Conservation (phyloP, 2,797 vertebrate genomes). For the Centroberyx gerrardi region DNA sequence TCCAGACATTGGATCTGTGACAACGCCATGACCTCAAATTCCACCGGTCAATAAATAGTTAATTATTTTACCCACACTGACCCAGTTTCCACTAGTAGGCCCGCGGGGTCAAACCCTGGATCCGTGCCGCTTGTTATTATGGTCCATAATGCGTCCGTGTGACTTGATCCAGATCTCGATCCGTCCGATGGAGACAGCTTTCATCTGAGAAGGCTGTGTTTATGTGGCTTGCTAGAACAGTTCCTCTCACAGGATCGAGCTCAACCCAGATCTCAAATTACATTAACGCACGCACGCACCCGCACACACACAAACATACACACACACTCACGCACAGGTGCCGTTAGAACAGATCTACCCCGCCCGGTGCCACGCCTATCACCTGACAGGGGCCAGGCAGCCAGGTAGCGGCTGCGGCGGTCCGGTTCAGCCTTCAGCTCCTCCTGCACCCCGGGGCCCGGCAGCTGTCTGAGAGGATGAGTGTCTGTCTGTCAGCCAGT, state of each 20-base stretch:
- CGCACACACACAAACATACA: not conserved
- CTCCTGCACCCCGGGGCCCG: conserved; percentile 33
- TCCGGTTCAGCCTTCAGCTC: conserved; percentile 15
- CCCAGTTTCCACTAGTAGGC: conserved; percentile 35
- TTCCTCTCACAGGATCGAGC: conserved; percentile 3
- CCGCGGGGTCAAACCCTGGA: conserved; percentile 38
- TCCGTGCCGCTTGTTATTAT: conserved; percentile 33
- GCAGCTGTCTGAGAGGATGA: conserved; percentile 21
- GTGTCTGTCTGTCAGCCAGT: conserved; percentile 36
- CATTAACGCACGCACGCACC: conserved; percentile 10
- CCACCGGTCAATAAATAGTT: conserved; percentile 12
- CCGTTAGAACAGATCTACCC: conserved; percentile 32
- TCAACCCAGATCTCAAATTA: conserved; percentile 31
- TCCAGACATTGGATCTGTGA: conserved; percentile 97
- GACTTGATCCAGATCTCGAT: conserved; percentile 13
- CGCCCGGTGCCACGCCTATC: conserved; percentile 76
- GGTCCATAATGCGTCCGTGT: conserved; percentile 34
- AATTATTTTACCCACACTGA: conserved; percentile 18
- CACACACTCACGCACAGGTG: conserved; percentile 43
- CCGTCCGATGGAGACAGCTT: not conserved
- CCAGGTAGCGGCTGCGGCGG: not conserved
- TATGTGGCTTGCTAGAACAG: conserved; percentile 1
- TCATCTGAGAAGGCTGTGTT: conserved; percentile 10
- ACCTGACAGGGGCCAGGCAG: conserved; percentile 64
- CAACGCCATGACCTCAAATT: conserved; percentile 87